phyloP scores from a whole-genome alignment of 2,797 vertebrate genomes.

The Sebastes cheni region DNA sequence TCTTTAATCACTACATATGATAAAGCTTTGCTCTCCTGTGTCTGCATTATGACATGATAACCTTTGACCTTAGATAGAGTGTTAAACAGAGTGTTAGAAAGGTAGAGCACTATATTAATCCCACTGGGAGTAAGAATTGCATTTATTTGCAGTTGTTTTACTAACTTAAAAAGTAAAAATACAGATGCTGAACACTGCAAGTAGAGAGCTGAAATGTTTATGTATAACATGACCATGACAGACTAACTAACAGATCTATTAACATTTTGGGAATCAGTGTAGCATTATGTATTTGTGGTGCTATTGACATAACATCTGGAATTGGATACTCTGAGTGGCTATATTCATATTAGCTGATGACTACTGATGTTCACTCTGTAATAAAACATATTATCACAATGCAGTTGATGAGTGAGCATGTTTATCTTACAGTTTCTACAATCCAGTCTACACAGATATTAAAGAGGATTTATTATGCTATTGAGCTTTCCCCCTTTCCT shows the following conservation, averaged over 20 bases:
- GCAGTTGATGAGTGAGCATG: not conserved
- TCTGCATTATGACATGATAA: not conserved
- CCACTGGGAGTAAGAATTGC: not conserved
- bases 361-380: not conserved
- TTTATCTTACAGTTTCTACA: not conserved
- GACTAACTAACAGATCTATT: not conserved
- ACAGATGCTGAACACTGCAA: not conserved
- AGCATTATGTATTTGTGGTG: not conserved
- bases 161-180: not conserved
- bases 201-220: not conserved
- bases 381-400: conserved; percentile 2
- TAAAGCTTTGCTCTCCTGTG: not conserved
- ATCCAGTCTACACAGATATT: not conserved
- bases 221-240: not conserved
- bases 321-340: not conserved
- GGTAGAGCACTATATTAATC: not conserved
- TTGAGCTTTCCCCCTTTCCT: too few relatives aligned
- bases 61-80: not conserved
- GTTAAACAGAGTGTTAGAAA: not conserved
- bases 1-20: conserved; percentile 78
- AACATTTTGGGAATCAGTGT: not conserved
- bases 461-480: not conserved
- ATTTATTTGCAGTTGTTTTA: not conserved
- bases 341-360: not conserved
- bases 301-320: not conserved